phyloP scores from a whole-genome alignment of 2,888 invertebrate genomes.

The Galerucella calmariensis region DNA sequence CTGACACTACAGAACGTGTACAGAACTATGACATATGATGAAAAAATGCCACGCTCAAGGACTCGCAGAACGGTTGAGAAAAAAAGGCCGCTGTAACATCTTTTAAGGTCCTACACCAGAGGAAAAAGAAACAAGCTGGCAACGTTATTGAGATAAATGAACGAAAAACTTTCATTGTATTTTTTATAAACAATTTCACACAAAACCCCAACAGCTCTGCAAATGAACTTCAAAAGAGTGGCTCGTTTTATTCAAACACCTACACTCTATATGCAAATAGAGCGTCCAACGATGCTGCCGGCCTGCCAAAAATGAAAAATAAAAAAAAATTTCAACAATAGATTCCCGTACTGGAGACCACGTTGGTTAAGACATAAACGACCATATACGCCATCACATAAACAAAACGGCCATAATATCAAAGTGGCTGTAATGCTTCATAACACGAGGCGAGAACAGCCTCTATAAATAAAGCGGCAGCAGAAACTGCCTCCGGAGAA shows the following conservation, averaged over 20 bases:
- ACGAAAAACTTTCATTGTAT: no score
- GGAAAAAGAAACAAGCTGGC: no score
- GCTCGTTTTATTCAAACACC: background rate
- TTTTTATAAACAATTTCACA: background rate
- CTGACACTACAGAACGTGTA: no score
- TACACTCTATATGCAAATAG: slow-evolving; percentile 24
- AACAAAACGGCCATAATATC: slow-evolving; percentile 39
- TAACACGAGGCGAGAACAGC: slow-evolving; percentile 40
- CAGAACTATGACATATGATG: no score
- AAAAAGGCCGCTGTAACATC: no score
- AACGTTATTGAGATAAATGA: no score
- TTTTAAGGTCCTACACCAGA: no score
- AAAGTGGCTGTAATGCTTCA: slow-evolving; percentile 44
- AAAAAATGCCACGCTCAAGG: no score
- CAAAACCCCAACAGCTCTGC: background rate
- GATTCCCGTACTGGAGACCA: background rate
- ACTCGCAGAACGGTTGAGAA: no score
- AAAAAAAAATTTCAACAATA: slow-evolving; percentile 13
- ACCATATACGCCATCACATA: slow-evolving; percentile 32
- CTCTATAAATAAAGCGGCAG: slow-evolving; percentile 54
- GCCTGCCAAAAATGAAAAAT: background rate
- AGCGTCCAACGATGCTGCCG: background rate
- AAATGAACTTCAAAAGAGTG: slow-evolving; percentile 5
- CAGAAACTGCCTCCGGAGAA: slow-evolving; percentile 42
- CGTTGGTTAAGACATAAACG: slow-evolving; percentile 18